Conservation (phyloP, 2,113 vertebrate species). For the Alces alces region DNA sequence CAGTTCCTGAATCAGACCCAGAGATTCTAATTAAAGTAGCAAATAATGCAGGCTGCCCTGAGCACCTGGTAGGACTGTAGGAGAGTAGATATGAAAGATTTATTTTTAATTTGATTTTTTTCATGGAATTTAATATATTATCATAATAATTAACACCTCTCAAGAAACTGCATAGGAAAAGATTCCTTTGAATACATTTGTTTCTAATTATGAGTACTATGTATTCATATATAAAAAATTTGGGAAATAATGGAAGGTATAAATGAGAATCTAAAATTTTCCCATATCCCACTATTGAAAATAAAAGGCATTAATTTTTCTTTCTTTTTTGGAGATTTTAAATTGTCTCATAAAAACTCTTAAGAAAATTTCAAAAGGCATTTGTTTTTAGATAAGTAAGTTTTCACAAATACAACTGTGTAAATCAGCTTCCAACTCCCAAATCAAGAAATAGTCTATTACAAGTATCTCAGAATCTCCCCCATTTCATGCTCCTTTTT, state of each 20-base stretch:
- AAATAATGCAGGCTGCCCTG: background rate
- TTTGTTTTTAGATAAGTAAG: background rate
- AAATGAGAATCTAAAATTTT: constrained; percentile 7
- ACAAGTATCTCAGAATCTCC: background rate
- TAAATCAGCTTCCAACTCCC: background rate
- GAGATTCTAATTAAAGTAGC: background rate
- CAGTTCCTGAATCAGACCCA: background rate
- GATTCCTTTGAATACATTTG: background rate
- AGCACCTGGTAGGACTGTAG: background rate
- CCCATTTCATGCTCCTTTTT: background rate
- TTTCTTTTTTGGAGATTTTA: background rate
- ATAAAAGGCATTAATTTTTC: background rate
- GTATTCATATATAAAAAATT: background rate
- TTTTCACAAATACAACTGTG: background rate
- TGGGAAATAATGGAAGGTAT: background rate
- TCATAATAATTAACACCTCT: background rate
- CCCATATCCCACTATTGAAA: background rate
- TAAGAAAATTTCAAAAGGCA: background rate
- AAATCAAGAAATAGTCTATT: background rate
- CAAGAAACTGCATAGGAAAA: background rate
- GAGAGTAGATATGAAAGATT: background rate
- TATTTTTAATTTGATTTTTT: background rate
- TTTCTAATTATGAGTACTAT: background rate
- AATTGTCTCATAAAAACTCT: background rate
- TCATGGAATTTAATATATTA: background rate